Evolutionary conservation across 2,113 vertebrate genomes (phyloP).

Genomic region (Nesoenas mayeri): DNA sequence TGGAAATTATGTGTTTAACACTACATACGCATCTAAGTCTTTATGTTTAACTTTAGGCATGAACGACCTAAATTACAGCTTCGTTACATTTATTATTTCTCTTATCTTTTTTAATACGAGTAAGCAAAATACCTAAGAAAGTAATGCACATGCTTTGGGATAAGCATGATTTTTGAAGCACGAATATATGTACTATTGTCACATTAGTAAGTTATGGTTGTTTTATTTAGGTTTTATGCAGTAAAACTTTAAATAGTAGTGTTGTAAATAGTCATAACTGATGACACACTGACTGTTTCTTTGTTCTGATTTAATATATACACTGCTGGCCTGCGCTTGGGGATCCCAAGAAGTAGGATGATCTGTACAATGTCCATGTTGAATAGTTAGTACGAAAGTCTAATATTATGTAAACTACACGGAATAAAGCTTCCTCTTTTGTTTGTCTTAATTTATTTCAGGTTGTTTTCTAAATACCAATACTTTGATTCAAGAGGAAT

Average conservation of each 20-base stretch:
- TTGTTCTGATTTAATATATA: not conserved
- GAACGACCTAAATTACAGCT: not conserved
- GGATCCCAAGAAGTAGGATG: not conserved
- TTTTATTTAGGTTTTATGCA: not conserved
- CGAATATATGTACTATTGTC: not conserved
- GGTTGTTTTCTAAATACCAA: constrained; percentile 90
- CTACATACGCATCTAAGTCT: not conserved
- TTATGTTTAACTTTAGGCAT: not conserved
- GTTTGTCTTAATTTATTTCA: constrained; percentile 54
- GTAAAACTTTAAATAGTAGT: not conserved
- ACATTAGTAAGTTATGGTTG: not conserved
- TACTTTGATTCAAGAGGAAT: constrained; percentile 97
- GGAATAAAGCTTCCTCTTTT: not conserved
- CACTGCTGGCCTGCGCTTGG: not conserved
- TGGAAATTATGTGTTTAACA: not conserved
- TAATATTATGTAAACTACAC: not conserved
- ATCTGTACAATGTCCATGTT: not conserved
- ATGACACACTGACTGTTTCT: not conserved
- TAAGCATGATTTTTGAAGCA: not conserved
- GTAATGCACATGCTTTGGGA: not conserved
- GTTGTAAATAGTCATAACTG: not conserved
- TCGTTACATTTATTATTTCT: not conserved
- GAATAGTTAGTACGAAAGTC: not conserved
- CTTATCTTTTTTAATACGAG: not conserved
- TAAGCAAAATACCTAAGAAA: not conserved